Evolutionary conservation across 2,797 vertebrate species (phyloP), one percentile per base, ranked within the genome.

Genomic region (Periparus ater): DNA sequence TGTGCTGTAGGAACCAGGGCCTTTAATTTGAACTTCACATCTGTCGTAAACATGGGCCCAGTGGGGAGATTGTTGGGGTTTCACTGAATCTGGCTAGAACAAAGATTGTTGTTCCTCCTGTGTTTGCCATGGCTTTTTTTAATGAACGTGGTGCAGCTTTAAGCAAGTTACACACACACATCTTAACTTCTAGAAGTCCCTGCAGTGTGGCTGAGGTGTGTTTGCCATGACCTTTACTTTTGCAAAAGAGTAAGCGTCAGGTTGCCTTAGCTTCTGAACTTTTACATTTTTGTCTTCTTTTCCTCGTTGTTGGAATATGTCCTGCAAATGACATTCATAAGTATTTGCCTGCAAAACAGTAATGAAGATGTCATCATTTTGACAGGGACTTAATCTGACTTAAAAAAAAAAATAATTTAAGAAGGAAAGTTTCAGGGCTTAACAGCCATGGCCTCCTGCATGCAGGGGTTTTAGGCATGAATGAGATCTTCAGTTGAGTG

Each of bases 41-140:
- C 25, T 63, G 6, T 48, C 0, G 0, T 51, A 58, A 74, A 54
- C 66, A 18, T 1, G 7, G 19, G 17, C 60, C 67, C 29, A 22
- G 6, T 6, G 42, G 8, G 22, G 67, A 73, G n/a, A 26, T 22
- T 9, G 8, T 20, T 80, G 11, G 10, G 13, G 13, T 63, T 92
- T 85, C 71, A 42, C 34, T 23, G 61, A 54, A 16, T 34, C 29
- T 78, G 60, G 7, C 32, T 26, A 47, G 48, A 83, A 11, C 53
- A 38, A 60, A 81, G 30, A 30, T 48, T 13, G 1, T 71, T 77
- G 16, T 65, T 95, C 32, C 57, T 80, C 9, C 48, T 87, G 15
- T 54, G 13, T 79, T 74, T 71, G 11, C 68, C 1, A 0, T 85
- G 17, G 40, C 17, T 66, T 79, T 85, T 77, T 85, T 77, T 61